Evolutionary conservation across 2,888 invertebrate species (phyloP), one percentile per base, ranked within the genome.

Genomic region (Sisyra nigra): DNA sequence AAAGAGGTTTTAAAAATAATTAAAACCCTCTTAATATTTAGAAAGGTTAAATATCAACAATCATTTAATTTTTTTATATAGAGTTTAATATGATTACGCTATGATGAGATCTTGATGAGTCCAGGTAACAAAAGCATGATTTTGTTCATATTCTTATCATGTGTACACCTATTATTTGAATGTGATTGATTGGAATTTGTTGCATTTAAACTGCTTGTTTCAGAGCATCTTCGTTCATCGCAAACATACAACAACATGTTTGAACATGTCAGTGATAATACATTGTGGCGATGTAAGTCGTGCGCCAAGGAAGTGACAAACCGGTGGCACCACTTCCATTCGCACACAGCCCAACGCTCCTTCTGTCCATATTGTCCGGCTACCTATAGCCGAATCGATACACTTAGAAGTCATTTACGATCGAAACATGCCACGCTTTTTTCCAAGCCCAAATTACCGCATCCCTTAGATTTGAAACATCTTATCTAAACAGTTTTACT

Each of bases 261-360:
- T 65, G 62, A 62, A 47, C 77, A 75, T 55, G 43, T 38, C n/a
- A 11, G 19, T 18, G 76, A 74, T 59, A 80, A 76, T 53, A 73
- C 80, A 42, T 73, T 80, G 50, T 85, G 84, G 82, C 76, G 76
- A 59, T 85, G 85, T 66, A 78, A 79, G 59, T 75, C 79, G 31
- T 85, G 85, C 68, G 80, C 81, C 62, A 86, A 85, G 69, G 80
- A 84, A 69, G 84, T 84, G 50, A 81, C 84, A 62, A 86, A 85
- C 68, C 73, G 84, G 65, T 86, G 85, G 85, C 85, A 86, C 64
- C 85, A 86, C 67, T 84, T 75, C 69, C 84, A 85, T 66, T 81
- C 80, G 54, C 85, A 86, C 66, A 81, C 80, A 47, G 75, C 81
- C 51, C 79, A 80, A 64, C 73, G 85, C 54, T 82, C 79, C 52